Percentiles rank a stretch among this genome's conserved stretches.
Evolutionary conservation across 2,113 vertebrate species (phyloP).

Genomic region (Brevimyrus niger): DNA sequence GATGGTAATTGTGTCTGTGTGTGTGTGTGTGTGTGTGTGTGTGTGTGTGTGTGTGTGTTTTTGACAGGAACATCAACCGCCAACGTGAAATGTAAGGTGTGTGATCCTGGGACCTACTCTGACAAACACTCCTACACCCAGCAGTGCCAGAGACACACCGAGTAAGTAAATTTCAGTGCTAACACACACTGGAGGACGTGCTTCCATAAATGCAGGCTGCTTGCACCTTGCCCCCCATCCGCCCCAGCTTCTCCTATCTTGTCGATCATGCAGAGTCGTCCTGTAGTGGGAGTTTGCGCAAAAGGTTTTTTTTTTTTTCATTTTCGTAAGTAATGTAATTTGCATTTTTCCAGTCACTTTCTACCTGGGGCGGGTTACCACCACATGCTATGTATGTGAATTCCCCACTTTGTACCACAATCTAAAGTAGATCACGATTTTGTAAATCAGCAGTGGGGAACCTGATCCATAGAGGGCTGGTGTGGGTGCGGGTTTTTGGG

Average conservation of each 20-base stretch:
- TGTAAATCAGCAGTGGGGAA: neutral
- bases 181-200: neutral
- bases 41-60: neutral
- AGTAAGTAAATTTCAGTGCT: constrained; percentile 35
- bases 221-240: no score
- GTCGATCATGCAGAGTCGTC: neutral
- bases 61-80: constrained; percentile 36
- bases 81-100: constrained; percentile 39
- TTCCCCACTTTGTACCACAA: neutral
- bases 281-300: neutral
- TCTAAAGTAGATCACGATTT: neutral
- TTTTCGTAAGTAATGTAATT: neutral
- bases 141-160: constrained; percentile 43
- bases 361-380: neutral
- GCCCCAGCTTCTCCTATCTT: neutral
- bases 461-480: no score
- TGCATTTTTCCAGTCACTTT: neutral
- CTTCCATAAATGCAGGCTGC: neutral
- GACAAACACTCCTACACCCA: constrained; percentile 20
- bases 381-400: neutral
- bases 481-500: no score
- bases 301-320: neutral
- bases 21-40: neutral
- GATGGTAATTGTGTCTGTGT: neutral
- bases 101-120: constrained; percentile 47